Base-by-base conservation (phyloP, 1,140 invertebrate species). In the Meloidogyne hapla region DNA sequence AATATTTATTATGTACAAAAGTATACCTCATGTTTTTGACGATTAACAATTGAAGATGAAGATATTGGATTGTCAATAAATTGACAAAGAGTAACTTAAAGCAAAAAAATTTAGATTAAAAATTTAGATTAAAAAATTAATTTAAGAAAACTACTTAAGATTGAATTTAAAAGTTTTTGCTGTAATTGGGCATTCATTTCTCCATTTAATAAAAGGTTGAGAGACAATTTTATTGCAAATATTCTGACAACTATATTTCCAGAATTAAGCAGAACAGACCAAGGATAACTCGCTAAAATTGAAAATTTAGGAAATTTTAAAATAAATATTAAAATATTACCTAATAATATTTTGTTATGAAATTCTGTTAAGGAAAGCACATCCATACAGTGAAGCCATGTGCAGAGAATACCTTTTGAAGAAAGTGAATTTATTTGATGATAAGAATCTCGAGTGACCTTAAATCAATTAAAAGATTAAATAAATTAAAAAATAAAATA, bases 401-500 rank as follows among this genome's bases (percentile, higher is more conserved):
- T 42, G 66, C 77, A 75, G 25, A 78, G 40, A 21, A 69, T 42
- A 28, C 21, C 23, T 10, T 45, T 68, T 18, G 77, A 78, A 45
- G 25, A 26, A 23, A 79, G 61, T 26, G 15, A 26, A 42, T 48
- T 25, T n/a, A 78, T 79, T 38, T 48, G 21, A n/a, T 18, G 12
- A 38, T 79, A 74, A 33, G 80, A 61, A 40, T 80, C 77, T 38
- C 77, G 65, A n/a, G 80, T 25, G 28, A 2, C 61, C 76, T 68
- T 33, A 28, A 76, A 75, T n/a, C n/a, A n/a, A n/a, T n/a, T n/a
- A n/a, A 10, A 33, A 33, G 4, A 8, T 33, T 75, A 38, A 45
- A 42, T 25, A 81, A 81, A 42, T 10, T 45, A 9, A 40, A 79
- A 4, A 65, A 79, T 25, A 15, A 6, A 38, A 28, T 62, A 80